Evolutionary conservation across 2,113 vertebrate species (phyloP), one percentile per base, ranked within the genome.

Genomic region (Pristiophorus japonicus): DNA sequence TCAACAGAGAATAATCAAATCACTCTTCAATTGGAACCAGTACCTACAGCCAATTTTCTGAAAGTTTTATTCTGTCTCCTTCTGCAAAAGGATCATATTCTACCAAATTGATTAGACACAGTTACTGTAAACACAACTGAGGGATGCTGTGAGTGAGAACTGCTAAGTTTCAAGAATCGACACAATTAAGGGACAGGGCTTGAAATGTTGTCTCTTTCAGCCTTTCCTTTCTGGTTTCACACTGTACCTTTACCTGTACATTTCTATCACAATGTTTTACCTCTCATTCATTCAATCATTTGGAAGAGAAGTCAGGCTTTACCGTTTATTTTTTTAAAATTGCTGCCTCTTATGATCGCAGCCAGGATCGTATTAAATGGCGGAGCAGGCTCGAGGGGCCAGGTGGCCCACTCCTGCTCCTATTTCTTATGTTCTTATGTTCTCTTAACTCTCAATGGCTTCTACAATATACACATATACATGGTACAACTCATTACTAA

Each of bases 11-110:
- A 94, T 94, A 70, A 94, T 94, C 45, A 45, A 94, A 70, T 70
- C 93, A 94, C 42, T 94, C 93, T 73, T 94, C 38, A 51, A 70
- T 30, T 51, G 66, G 93, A 70, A 66, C 66, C 65, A 94, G 66
- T 70, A 70, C 42, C 59, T 92, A 38, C 34, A 22, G 16, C 16
- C 62, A 38, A 63, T 63, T 63, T 63, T 94, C 0, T 51, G 30
- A 51, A 70, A 34, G 93, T 45, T 42, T 47, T 67, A 51, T 38
- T 70, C 38, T 51, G 65, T 45, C 38, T 59, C 93, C 45, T 94
- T 94, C 66, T 30, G 45, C 51, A 70, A 94, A 70, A 27, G 42
- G 63, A 94, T 94, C 66, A 34, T 30, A 70, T 94, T 94, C 93
- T 51, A 45, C 2, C 42, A 67, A 94, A 47, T 70, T 47, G 38